Percentiles rank a stretch among this genome's conserved stretches.
Conservation (phyloP, 2,888 invertebrate genomes). For the Tenthredo livida region DNA sequence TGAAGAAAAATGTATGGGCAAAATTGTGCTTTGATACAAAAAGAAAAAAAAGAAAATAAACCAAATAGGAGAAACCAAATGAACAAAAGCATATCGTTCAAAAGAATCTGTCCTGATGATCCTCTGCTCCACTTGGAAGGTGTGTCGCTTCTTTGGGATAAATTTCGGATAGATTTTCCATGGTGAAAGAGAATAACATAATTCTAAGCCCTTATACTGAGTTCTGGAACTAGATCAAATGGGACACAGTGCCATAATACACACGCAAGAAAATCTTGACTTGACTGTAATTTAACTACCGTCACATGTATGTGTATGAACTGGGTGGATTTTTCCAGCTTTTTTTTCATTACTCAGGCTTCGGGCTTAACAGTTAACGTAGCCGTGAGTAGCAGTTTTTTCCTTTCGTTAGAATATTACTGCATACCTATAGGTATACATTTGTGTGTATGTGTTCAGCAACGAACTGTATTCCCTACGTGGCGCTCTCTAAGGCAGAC, state of each 20-base stretch:
- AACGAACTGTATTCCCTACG: constrained; percentile 5
- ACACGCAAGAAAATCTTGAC: neutral
- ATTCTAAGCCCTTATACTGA: neutral
- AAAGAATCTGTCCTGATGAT: neutral
- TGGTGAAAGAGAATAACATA: neutral
- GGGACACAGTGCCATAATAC: neutral
- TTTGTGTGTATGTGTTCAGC: neutral
- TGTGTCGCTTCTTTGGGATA: neutral
- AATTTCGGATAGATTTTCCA: neutral
- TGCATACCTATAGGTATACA: neutral
- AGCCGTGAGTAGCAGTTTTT: neutral
- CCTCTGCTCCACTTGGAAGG: neutral
- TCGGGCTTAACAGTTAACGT: constrained; percentile 34
- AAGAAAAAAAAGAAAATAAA: neutral
- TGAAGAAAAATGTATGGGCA: neutral
- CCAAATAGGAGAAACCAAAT: neutral
- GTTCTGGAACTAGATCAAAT: neutral
- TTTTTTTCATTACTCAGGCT: constrained; percentile 32
- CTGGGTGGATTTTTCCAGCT: constrained; percentile 50
- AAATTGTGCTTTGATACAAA: neutral
- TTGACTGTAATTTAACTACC: neutral
- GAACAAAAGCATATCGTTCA: neutral
- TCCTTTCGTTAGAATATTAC: neutral
- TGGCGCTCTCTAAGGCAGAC: neutral
- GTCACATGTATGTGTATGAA: neutral